Evolutionary conservation across 2,888 invertebrate genomes (phyloP).

Genomic region (Mermis nigrescens): DNA sequence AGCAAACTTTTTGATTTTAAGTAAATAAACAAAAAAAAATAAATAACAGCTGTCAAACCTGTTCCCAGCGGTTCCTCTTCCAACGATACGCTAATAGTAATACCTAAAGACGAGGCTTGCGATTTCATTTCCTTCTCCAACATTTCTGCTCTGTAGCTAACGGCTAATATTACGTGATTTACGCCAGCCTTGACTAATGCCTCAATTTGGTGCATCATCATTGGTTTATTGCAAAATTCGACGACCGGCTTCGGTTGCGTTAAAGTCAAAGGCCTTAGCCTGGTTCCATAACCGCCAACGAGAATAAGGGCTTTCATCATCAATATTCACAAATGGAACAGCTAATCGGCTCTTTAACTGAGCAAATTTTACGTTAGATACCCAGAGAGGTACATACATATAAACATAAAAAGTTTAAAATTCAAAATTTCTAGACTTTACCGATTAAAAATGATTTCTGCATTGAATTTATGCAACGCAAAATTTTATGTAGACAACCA

Average conservation of each 20-base stretch:
- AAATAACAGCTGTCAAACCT: conserved; percentile 18
- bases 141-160: conserved; percentile 88
- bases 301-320: conserved; percentile 83
- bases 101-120: conserved; percentile 59
- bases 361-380: no score
- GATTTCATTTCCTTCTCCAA: conserved; percentile 75
- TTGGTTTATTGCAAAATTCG: conserved; percentile 98
- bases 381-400: no score
- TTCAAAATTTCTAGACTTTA: no score
- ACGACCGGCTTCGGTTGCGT: conserved; percentile 93
- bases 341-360: no score
- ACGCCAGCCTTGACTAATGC: conserved; percentile 51
- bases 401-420: no score
- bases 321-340: no score
- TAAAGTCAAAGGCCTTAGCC: conserved; percentile 77
- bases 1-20: background rate
- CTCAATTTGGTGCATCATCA: conserved; percentile 78
- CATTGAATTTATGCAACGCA: no score
- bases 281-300: conserved; percentile 94
- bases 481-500: no score
- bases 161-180: conserved; percentile 74
- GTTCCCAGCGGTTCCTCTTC: conserved; percentile 92
- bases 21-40: background rate
- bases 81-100: conserved; percentile 74
- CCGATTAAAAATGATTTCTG: no score